These are phyloP conservation scores for Amia ocellicauda DNA, from an alignment of 2,113 vertebrate genomes.

Conservation along the genomic window DNA sequence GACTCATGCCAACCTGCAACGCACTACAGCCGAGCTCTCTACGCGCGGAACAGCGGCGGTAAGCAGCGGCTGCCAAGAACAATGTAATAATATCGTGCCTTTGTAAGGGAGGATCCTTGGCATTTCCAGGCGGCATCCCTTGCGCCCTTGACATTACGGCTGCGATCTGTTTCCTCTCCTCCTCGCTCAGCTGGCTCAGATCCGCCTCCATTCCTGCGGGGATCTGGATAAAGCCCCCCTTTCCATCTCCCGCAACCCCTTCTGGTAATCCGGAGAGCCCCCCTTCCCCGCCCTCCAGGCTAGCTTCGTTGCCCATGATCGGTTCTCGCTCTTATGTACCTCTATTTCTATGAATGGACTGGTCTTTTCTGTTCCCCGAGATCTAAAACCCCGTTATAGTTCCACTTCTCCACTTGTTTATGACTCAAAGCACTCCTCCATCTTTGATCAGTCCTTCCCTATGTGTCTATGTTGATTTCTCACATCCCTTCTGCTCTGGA, in stretches of 20 bases:
- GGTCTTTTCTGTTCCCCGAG: background rate
- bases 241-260: conserved; percentile 75
- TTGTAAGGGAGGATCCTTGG: conserved; percentile 67
- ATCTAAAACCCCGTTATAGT: background rate
- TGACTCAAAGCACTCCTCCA: conserved; percentile 38
- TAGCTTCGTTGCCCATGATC: conserved; percentile 96
- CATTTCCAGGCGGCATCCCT: conserved; percentile 77
- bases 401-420: background rate
- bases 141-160: conserved; percentile 92
- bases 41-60: background rate
- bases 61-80: background rate
- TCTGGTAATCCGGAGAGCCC: conserved; percentile 70
- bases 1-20: conserved; percentile 17
- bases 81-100: conserved; percentile 65
- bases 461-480: conserved; percentile 29
- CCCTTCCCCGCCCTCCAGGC: conserved; percentile 86
- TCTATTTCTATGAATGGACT: too few relatives aligned
- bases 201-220: conserved; percentile 77
- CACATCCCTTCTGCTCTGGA: conserved; percentile 37
- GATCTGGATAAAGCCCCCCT: conserved; percentile 68
- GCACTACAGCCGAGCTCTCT: conserved; percentile 15
- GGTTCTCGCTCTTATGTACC: conserved; percentile 37
- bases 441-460: conserved; percentile 39
- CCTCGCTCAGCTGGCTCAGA: conserved; percentile 86
- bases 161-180: conserved; percentile 84